phyloP scores from a whole-genome alignment of 2,113 vertebrate genomes.

The Pelvicachromis taeniatus region DNA sequence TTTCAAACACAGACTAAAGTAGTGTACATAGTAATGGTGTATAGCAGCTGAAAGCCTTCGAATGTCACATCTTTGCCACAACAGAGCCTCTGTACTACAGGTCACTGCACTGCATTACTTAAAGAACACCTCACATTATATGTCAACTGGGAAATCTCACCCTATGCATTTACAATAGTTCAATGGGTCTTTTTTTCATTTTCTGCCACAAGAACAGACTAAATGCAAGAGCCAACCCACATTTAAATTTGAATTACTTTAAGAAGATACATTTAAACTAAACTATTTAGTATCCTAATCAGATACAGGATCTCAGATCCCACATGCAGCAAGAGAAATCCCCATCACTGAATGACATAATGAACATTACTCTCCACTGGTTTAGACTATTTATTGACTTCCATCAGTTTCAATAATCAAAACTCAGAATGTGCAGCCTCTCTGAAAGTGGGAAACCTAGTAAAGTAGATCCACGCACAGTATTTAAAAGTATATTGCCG shows the following conservation, averaged over 20 bases:
- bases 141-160: background rate
- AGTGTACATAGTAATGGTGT: background rate
- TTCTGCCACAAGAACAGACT: background rate
- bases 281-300: background rate
- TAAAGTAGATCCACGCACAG: background rate
- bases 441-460: background rate
- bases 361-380: background rate
- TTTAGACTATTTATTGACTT: background rate
- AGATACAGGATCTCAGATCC: background rate
- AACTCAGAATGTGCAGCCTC: background rate
- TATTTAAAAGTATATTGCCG: slow-evolving; percentile 3
- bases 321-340: background rate
- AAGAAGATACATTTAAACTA: background rate
- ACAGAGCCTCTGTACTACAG: background rate
- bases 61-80: slow-evolving; percentile 8
- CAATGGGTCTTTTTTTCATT: background rate
- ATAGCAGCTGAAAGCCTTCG: slow-evolving; percentile 5
- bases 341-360: background rate
- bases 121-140: background rate
- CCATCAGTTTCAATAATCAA: background rate
- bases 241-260: background rate
- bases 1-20: background rate
- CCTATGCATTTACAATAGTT: background rate
- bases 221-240: background rate
- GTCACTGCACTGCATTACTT: background rate